Evolutionary conservation across 1,140 invertebrate genomes (phyloP).

Genomic region (Paralvinella palmiformis): DNA sequence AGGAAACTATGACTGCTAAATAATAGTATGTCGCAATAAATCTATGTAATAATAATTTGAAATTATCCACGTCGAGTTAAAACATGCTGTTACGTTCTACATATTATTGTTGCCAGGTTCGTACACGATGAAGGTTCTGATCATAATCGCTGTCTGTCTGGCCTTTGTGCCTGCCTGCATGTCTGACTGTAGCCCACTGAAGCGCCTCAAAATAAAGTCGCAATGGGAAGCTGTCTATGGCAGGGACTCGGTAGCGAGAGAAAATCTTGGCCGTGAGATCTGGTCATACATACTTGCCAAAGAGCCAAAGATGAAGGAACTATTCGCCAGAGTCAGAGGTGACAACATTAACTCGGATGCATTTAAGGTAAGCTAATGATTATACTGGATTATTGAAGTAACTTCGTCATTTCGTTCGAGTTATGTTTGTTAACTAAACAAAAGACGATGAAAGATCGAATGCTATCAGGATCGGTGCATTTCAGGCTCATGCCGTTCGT

Average conservation of each 20-base stretch:
- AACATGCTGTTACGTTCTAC: too few relatives aligned
- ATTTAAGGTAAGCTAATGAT: too few relatives aligned
- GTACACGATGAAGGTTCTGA: neutral
- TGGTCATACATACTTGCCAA: neutral
- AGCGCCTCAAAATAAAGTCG: slow-evolving; percentile 5
- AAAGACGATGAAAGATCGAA: too few relatives aligned
- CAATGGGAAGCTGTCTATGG: neutral
- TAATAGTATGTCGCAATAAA: too few relatives aligned
- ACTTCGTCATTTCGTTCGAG: too few relatives aligned
- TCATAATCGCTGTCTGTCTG: neutral
- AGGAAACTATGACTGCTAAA: too few relatives aligned
- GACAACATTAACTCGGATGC: slow-evolving; percentile 5
- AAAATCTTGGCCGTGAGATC: neutral
- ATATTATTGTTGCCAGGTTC: too few relatives aligned
- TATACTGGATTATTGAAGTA: too few relatives aligned
- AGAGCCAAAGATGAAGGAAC: neutral
- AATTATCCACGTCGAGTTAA: too few relatives aligned
- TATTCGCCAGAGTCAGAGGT: neutral
- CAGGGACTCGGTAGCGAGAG: neutral
- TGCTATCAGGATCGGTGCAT: too few relatives aligned
- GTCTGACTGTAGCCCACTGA: neutral
- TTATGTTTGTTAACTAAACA: too few relatives aligned
- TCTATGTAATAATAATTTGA: too few relatives aligned
- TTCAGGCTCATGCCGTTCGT: neutral
- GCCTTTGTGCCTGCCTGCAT: neutral